Base-by-base conservation (phyloP, 2,113 vertebrate genomes). In the Pongo pygmaeus region DNA sequence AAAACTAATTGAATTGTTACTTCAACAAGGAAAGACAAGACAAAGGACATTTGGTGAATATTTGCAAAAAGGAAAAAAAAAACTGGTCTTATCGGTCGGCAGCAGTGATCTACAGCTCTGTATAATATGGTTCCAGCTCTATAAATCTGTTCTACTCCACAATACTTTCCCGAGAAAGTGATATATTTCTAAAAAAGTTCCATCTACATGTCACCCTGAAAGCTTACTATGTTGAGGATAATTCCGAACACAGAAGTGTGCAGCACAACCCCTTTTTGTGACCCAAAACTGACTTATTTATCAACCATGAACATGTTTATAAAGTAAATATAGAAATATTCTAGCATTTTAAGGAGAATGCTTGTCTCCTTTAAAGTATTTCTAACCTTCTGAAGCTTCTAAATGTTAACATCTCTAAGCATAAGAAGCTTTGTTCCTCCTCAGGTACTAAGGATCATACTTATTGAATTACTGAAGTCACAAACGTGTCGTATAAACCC, bases 141-240 rank as follows among this genome's bases (percentile, higher is more conserved):
- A 99, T 99, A 99, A 99, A 99, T 99, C 99, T 99, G 98, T 92
- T 98, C 96, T 97, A 94, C 97, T 97, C 98, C 84, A 83, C 98
- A 98, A 98, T 97, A 98, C 98, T 98, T 98, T 98, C 98, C 98
- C 96, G 94, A 99, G 99, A 98, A 98, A 90, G 95, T 99, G 99
- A 99, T 99, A 98, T 99, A 99, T 99, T 98, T 98, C 98, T 98
- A 84, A 98, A 98, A 98, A 98, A 99, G 98, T 99, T 98, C 98
- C 97, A 98, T 98, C 98, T 98, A 99, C 99, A 99, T 99, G 99
- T 99, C 99, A 99, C 98, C 99, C 98, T 99, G 99, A 99, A 99
- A 98, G 97, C 98, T 92, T 95, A 61, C 96, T 64, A 30, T 8
- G 7, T 95, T 98, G 96, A 98, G 12, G 85, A 98, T 97, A 89